Conservation (phyloP, 2,113 vertebrate genomes). For the Sphaerodactylus townsendi region DNA sequence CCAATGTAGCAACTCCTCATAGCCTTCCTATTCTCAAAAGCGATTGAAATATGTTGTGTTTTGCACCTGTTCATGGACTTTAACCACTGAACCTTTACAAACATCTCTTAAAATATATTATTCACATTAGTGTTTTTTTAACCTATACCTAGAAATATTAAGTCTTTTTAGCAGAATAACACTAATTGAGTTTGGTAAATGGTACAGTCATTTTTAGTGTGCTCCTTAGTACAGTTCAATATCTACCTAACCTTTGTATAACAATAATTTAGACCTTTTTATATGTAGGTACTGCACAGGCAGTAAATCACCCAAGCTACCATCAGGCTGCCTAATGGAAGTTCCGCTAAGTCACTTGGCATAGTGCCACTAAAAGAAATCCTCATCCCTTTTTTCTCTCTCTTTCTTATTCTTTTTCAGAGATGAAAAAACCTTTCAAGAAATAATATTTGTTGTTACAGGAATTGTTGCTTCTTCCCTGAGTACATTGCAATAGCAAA, state of each 20-base stretch:
- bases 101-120: neutral
- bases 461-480: constrained; percentile 7
- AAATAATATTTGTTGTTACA: constrained; percentile 33
- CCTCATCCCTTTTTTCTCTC: neutral
- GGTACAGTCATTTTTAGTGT: constrained; percentile 22
- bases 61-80: neutral
- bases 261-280: constrained; percentile 38
- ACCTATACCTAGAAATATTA: constrained; percentile 32
- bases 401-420: constrained; percentile 2
- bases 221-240: constrained; percentile 25
- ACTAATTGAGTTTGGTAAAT: neutral
- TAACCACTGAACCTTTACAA: neutral
- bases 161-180: neutral
- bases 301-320: constrained; percentile 50
- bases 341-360: constrained; percentile 54
- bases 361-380: constrained; percentile 42
- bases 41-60: neutral
- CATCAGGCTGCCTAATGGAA: constrained; percentile 56
- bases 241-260: constrained; percentile 31
- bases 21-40: neutral
- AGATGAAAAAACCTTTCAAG: constrained; percentile 48
- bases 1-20: neutral
- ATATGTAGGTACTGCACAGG: constrained; percentile 30
- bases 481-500: constrained; percentile 6
- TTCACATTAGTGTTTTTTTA: constrained; percentile 14